Conservation (phyloP, 2,888 invertebrate genomes). For the Agrochola circellaris region DNA sequence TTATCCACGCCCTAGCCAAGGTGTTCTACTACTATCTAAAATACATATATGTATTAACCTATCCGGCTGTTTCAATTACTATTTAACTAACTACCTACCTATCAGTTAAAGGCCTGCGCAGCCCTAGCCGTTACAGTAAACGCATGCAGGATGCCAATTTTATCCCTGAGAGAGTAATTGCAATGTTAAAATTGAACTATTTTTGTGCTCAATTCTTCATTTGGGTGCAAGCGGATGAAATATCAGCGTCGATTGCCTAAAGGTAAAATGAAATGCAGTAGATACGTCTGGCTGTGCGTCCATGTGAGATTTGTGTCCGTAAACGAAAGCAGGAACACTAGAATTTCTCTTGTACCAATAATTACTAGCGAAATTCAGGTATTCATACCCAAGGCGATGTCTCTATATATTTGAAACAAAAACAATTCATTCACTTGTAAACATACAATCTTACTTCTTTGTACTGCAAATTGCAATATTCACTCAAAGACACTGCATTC, state of each 20-base stretch:
- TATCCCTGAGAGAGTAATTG: background rate
- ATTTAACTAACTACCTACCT: too few species aligned
- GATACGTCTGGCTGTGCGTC: too few species aligned
- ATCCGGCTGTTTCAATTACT: too few species aligned
- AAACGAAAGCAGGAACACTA: background rate
- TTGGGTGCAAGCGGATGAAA: background rate
- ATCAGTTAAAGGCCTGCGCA: too few species aligned
- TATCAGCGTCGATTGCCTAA: background rate
- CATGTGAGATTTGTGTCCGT: background rate
- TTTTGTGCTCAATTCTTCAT: background rate
- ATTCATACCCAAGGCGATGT: too few species aligned
- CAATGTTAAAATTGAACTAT: background rate
- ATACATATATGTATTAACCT: too few species aligned
- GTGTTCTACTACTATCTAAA: too few species aligned
- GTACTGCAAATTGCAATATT: background rate
- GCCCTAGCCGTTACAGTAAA: too few species aligned
- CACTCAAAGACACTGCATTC: background rate
- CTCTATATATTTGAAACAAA: background rate
- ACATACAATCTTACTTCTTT: background rate
- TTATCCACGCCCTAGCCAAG: too few species aligned
- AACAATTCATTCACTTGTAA: too few species aligned
- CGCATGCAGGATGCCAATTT: background rate
- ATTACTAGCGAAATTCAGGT: background rate
- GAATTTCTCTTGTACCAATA: background rate
- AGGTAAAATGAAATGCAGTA: background rate